phyloP scores from a whole-genome alignment of 1,140 invertebrate species.

The Pseudomyrmex flavicornis region DNA sequence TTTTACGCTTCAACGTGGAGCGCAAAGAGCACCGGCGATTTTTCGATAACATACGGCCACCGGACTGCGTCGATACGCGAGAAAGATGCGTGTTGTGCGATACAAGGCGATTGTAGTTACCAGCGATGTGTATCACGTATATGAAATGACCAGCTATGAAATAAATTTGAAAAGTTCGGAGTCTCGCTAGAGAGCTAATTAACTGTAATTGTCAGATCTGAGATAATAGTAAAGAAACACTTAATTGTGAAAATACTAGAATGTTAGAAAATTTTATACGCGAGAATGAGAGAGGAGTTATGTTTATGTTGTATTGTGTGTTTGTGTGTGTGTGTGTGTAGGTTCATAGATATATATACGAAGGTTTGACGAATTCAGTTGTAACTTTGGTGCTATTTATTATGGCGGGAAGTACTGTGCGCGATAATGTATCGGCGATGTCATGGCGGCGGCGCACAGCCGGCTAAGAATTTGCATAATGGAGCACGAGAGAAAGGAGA shows the following conservation, averaged over 20 bases:
- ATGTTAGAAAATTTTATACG: too few relatives aligned
- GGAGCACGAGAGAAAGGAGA: slow-evolving; percentile 16
- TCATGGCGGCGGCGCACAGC: not conserved
- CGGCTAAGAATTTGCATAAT: slow-evolving; percentile 45
- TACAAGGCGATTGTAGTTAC: not conserved
- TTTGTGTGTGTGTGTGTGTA: not conserved
- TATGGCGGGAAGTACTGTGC: not conserved
- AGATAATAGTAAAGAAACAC: too few relatives aligned
- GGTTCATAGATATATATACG: not conserved
- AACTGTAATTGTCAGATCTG: too few relatives aligned
- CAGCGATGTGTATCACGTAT: not conserved
- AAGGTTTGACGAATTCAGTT: not conserved
- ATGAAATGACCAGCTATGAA: too few relatives aligned
- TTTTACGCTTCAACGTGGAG: slow-evolving; percentile 45
- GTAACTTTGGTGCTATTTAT: slow-evolving; percentile 18
- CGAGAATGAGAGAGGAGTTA: not conserved
- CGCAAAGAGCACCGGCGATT: slow-evolving; percentile 38
- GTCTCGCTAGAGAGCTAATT: too few relatives aligned
- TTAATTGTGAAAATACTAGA: not conserved
- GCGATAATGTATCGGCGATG: slow-evolving; percentile 23
- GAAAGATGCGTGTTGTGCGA: slow-evolving; percentile 11
- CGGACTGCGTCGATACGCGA: slow-evolving; percentile 1
- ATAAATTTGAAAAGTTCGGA: too few relatives aligned
- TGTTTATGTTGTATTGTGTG: too few relatives aligned
- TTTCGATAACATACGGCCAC: slow-evolving; percentile 39